Evolutionary conservation across 2,113 vertebrate species (phyloP).

Genomic region (Suricata suricatta): DNA sequence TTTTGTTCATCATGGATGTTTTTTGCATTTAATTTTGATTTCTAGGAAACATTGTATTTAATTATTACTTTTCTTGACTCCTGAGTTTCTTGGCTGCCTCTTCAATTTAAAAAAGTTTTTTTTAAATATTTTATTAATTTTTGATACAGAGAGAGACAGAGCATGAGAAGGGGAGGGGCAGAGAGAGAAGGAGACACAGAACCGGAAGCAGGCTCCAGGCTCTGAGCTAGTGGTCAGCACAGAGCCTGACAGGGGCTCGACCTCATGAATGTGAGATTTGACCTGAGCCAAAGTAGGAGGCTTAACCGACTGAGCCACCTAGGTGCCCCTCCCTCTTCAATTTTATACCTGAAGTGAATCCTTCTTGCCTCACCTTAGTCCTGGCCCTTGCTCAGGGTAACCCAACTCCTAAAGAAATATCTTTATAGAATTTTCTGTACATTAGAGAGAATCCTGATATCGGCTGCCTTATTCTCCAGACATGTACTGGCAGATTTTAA

Average conservation of each 20-base stretch:
- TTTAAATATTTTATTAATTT: too few relatives aligned
- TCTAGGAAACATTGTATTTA: background rate
- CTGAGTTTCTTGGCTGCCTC: background rate
- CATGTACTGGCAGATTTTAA: background rate
- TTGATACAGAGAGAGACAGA: too few relatives aligned
- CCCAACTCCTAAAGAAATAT: background rate
- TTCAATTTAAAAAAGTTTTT: background rate
- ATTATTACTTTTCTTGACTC: background rate
- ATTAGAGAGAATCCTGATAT: background rate
- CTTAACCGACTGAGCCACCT: too few relatives aligned
- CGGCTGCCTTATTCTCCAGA: background rate
- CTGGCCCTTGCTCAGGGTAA: background rate
- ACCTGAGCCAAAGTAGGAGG: too few relatives aligned
- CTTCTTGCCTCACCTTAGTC: background rate
- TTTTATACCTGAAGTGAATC: background rate
- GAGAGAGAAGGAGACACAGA: too few relatives aligned
- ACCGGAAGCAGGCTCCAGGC: too few relatives aligned
- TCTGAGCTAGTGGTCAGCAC: too few relatives aligned
- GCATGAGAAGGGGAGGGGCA: too few relatives aligned
- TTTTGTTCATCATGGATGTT: background rate
- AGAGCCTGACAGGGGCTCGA: too few relatives aligned
- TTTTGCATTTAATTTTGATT: slow-evolving; percentile 33
- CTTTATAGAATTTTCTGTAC: background rate
- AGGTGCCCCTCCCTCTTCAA: background rate
- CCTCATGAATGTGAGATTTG: too few relatives aligned